phyloP scores from a whole-genome alignment of 2,113 vertebrate species.

The Stigmatopora argus region DNA sequence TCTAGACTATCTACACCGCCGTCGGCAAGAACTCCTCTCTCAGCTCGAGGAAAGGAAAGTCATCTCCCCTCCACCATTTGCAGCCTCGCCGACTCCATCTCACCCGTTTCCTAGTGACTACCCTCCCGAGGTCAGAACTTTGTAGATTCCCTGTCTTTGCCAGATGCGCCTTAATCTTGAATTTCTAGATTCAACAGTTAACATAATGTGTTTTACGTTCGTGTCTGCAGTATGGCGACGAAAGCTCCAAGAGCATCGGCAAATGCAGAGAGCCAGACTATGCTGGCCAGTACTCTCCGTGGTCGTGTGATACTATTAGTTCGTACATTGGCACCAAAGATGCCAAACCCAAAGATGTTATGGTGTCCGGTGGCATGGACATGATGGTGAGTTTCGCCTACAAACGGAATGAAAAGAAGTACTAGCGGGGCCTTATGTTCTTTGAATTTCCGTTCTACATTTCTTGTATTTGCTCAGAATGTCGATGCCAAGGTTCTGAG shows the following conservation, averaged over 20 bases:
- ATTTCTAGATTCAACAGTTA: background rate
- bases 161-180: background rate
- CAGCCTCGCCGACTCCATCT: constrained; percentile 85
- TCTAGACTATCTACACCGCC: constrained; percentile 87
- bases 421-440: background rate
- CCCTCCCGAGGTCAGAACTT: constrained; percentile 74
- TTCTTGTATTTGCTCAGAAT: constrained; percentile 66
- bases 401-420: too few species aligned
- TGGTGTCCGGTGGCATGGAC: constrained; percentile 80
- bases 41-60: constrained; percentile 94
- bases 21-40: constrained; percentile 92
- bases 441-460: background rate
- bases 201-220: constrained; percentile 15
- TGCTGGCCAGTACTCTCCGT: constrained; percentile 92
- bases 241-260: constrained; percentile 81
- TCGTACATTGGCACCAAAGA: constrained; percentile 98
- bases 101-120: constrained; percentile 82
- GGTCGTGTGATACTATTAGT: constrained; percentile 97
- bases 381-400: constrained; percentile 79
- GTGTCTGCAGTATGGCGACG: constrained; percentile 81
- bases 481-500: constrained; percentile 84
- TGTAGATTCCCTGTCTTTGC: background rate
- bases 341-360: constrained; percentile 91
- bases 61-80: constrained; percentile 93
- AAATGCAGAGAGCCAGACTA: constrained; percentile 91